Evolutionary conservation across 2,888 invertebrate species (phyloP).

Genomic region (Magallana nippona): DNA sequence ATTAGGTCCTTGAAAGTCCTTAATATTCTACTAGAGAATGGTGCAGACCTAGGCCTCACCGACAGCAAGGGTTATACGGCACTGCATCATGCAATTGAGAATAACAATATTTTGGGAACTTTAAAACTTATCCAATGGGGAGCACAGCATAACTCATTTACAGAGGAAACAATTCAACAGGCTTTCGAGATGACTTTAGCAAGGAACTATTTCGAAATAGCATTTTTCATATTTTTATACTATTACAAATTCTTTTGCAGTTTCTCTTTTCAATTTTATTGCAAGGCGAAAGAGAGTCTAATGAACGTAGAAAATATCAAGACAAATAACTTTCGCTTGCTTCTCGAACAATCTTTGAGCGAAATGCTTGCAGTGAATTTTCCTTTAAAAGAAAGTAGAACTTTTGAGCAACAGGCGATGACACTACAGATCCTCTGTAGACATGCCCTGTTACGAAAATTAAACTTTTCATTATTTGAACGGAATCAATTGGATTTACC

Average conservation of each 20-base stretch:
- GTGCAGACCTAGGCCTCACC: constrained; percentile 48
- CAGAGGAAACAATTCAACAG: background rate
- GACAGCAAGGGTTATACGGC: constrained; percentile 53
- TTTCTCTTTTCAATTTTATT: background rate
- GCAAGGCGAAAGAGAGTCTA: background rate
- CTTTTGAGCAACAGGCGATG: constrained; percentile 5
- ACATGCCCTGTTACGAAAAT: background rate
- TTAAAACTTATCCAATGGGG: constrained; percentile 52
- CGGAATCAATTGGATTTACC: background rate
- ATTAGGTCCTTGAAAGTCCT: constrained; percentile 48
- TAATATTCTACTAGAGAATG: constrained; percentile 48
- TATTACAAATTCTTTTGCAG: background rate
- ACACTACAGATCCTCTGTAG: constrained; percentile 14
- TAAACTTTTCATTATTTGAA: background rate
- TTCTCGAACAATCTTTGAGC: background rate
- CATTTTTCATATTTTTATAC: background rate
- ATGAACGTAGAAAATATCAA: background rate
- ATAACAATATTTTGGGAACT: constrained; percentile 47
- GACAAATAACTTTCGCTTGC: background rate
- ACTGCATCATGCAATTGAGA: constrained; percentile 52
- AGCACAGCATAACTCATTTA: constrained; percentile 47
- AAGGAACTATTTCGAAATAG: background rate
- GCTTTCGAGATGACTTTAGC: background rate
- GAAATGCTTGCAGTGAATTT: background rate
- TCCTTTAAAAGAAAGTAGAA: too few species aligned